Base-by-base conservation (phyloP, 2,888 invertebrate species). In the Lepidocyrtoides sp. region DNA sequence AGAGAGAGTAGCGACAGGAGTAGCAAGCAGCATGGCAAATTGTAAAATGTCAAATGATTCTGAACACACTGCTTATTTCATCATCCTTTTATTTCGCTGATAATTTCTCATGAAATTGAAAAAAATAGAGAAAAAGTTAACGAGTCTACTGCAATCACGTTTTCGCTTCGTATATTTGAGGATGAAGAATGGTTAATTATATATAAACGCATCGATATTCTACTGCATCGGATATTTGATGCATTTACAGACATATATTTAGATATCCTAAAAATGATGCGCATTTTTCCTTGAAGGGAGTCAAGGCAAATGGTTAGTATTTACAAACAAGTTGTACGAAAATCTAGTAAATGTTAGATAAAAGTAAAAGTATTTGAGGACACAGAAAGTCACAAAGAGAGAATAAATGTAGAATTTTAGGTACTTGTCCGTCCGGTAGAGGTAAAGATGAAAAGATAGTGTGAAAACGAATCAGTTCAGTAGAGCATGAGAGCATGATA, bases 401-500 rank as follows among this genome's bases (percentile, higher is more conserved):
- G 57, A n/a, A 54, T 20, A 54, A 10, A 26, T 29, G 29, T 63
- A 14, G 29, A 29, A 63, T 63, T 63, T 63, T 26, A 29, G n/a
- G 63, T 63, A 36, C 36, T 2, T 36, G 29, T 14, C 4, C 69
- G 29, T 69, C 69, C 69, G 69, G 36, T 10, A 8, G 1, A 32
- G 32, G 2, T 66, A 32, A 10, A 1, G 36, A 36, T 36, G 69
- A 17, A 17, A 66, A 69, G 69, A 48, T 48, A 14, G 2, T 48
- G 10, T 20, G 57, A 23, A n/a, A 20, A 36, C 14, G 17, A 66
- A n/a, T n/a, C n/a, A 69, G 69, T 36, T 69, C 69, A 69, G 69
- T 69, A 36, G 69, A 69, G 69, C 69, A 69, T 36, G 12, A 36
- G 69, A 69, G 69, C 69, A 69, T 69, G 69, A 36, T 36, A 69